Evolutionary conservation across 2,888 invertebrate species (phyloP), one percentile per base, ranked within the genome.

Genomic region (Pasiphila rectangulata): DNA sequence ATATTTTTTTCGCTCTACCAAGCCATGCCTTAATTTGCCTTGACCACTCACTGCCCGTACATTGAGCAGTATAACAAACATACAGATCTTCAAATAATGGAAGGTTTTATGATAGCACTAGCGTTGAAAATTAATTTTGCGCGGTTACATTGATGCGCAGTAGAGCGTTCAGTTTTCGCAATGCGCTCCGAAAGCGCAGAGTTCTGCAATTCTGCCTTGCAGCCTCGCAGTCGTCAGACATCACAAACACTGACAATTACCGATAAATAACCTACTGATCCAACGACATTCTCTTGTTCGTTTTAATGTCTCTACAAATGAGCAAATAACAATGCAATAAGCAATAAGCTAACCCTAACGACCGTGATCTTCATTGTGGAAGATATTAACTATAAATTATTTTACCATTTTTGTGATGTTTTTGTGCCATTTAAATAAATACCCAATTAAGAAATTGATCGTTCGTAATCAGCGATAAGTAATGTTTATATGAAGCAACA

Each of bases 91-190:
- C 7, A 21, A 21, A 21, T 6, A n/a, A n/a, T n/a, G n/a, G n/a
- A n/a, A n/a, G n/a, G n/a, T n/a, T n/a, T n/a, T n/a, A n/a, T 61
- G 63, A 65, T 70, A 69, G 69, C 51, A 69, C 3, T 5, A 6
- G 69, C 72, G 69, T 70, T 56, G 72, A 72, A 75, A 79, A 78
- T 76, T 66, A 61, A 63, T 72, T 49, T 78, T 64, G 67, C 59
- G 66, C 62, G 59, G 70, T 75, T 78, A 75, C 72, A 73, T 72
- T 66, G 70, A 76, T 77, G 77, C 69, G 73, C 79, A 81, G 69
- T 72, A 75, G 77, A 79, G 79, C 81, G 78, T 51, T 59, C 64
- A 61, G 63, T 75, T 83, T 79, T 79, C 78, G 80, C 75, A 83
- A 83, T 66, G 54, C 49, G 64, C 61, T 64, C 65, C 66, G 63